A percentile compares a stretch with the other conserved stretches of the same genome.
phyloP scores from a whole-genome alignment of 2,113 vertebrate genomes.

The Oceanites oceanicus region DNA sequence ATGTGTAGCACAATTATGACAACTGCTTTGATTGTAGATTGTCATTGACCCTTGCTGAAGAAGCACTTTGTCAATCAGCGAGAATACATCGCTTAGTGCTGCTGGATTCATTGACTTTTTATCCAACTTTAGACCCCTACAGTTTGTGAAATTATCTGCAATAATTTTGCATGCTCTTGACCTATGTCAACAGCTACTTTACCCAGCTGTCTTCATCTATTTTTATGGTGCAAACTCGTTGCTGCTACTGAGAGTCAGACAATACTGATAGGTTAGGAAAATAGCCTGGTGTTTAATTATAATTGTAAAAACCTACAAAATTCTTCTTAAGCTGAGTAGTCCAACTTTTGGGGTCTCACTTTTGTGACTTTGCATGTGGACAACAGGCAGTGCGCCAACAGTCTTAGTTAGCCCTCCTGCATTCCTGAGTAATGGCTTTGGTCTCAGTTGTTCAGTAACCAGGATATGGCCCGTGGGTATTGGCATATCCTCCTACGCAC shows the following conservation, averaged over 20 bases:
- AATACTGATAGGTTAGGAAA: not conserved
- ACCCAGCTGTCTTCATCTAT: not conserved
- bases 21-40: conserved; percentile 24
- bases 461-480: not conserved
- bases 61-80: not conserved
- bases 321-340: not conserved
- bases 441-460: not conserved
- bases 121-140: not conserved
- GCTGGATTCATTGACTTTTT: not conserved
- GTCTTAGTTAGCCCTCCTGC: not conserved
- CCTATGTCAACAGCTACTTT: not conserved
- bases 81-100: not conserved
- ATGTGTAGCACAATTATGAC: not conserved
- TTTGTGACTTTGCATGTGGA: not conserved
- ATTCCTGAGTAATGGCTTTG: not conserved
- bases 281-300: not conserved
- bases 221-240: not conserved
- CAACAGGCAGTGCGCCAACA: not conserved
- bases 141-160: not conserved
- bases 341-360: not conserved
- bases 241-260: not conserved
- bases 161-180: not conserved
- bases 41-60: not conserved
- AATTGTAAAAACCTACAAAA: not conserved
- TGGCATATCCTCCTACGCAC: not conserved